Evolutionary conservation across 2,113 vertebrate species (phyloP), one percentile per base, ranked within the genome.

Genomic region (Xenopus laevis): DNA sequence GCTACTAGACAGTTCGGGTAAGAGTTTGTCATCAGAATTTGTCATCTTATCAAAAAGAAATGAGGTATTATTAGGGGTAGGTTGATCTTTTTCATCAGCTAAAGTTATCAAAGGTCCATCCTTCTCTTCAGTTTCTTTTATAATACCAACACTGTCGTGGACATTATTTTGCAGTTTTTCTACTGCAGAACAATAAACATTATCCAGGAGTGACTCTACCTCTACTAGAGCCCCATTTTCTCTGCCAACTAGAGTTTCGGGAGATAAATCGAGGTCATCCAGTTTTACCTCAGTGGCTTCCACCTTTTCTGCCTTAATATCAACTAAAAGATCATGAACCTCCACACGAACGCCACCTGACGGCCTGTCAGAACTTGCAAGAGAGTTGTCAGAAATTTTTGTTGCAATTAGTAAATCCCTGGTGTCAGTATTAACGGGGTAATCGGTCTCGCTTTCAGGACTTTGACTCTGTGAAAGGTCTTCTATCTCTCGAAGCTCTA

Each of bases 271-370:
- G 89, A 98, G 91, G 79, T 99, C 98, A 27, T 99, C 98, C 72
- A 98, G 87, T 81, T 99, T 99, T 61, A 99, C 98, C 83, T 99
- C 98, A 0, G 96, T 99, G 64, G 98, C 98, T 84, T 99, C 98
- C 30, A 99, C 98, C 78, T 99, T 99, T 81, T 99, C 98, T 21
- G 98, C 98, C 88, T 99, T 98, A 86, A 98, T 99, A 80, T 93
- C 94, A 21, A 92, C 91, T 23, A 98, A 92, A 73, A 99, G 93
- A 80, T 99, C 97, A 5, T 98, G 97, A 78, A 98, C 97, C 81
- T 99, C 96, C 59, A 99, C 97, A 12, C 96, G 90, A 0, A 98
- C 95, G 7, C 95, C 96, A 13, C 80, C 79, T 78, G 88, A 82
- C 9, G 86, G 78, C 70, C 87, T 89, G 82, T 84, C 89, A 81